Percentiles rank a stretch among this genome's conserved stretches.
These are phyloP conservation scores for Eilema caniola DNA, from an alignment of 2,888 invertebrate genomes.

Conservation along the genomic window DNA sequence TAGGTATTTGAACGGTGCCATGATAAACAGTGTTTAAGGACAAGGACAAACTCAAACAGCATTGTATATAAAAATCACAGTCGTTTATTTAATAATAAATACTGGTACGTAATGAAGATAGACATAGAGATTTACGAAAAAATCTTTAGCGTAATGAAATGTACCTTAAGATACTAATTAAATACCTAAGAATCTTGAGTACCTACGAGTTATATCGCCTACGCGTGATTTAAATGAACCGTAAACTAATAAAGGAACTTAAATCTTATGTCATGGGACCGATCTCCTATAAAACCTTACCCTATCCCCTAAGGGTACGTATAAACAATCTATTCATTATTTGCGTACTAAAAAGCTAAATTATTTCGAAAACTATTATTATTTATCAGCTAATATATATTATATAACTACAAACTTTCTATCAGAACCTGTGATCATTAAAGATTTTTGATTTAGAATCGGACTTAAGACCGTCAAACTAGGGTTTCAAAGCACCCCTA, in stretches of 20 bases:
- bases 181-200: conserved; percentile 74
- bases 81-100: conserved; percentile 85
- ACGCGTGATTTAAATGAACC: conserved; percentile 54
- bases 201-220: conserved; percentile 65
- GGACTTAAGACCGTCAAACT: conserved; percentile 50
- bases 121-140: conserved; percentile 83
- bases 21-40: neutral
- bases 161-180: conserved; percentile 72
- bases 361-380: conserved; percentile 76
- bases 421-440: conserved; percentile 45
- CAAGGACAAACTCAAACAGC: conserved; percentile 45
- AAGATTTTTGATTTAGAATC: conserved; percentile 50
- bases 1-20: neutral
- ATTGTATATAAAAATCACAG: conserved; percentile 83
- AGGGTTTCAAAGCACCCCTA: conserved; percentile 31
- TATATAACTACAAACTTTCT: conserved; percentile 58
- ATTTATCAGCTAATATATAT: conserved; percentile 36
- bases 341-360: conserved; percentile 79
- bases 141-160: conserved; percentile 78
- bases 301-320: conserved; percentile 72
- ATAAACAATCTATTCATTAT: conserved; percentile 76
- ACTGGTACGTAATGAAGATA: conserved; percentile 80
- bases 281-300: conserved; percentile 81
- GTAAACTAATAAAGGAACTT: conserved; percentile 72
- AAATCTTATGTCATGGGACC: conserved; percentile 85